Conservation (phyloP, 2,888 invertebrate species). For the Drosophila rubida region DNA sequence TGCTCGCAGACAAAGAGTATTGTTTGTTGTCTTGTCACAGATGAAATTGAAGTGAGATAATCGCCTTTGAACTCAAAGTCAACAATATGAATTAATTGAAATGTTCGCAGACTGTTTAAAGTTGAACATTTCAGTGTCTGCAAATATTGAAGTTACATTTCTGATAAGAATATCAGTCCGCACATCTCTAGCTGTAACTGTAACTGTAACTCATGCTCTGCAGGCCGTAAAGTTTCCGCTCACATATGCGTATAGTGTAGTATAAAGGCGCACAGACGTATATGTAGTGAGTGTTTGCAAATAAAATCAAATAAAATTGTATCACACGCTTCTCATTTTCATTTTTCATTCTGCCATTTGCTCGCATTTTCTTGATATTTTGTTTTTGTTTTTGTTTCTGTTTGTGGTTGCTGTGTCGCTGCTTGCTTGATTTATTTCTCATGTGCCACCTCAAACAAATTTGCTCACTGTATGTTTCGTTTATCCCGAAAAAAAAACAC, state of each 20-base stretch:
- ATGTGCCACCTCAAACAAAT: slow-evolving; percentile 59
- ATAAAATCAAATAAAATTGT: slow-evolving; percentile 34
- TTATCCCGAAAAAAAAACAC: slow-evolving; percentile 24
- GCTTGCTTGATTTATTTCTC: slow-evolving; percentile 39
- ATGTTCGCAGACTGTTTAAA: background rate
- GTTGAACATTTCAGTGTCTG: background rate
- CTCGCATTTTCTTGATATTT: slow-evolving; percentile 11
- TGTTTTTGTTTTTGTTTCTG: slow-evolving; percentile 14
- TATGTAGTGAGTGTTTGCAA: background rate
- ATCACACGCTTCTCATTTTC: slow-evolving; percentile 15
- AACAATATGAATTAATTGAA: background rate
- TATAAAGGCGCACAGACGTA: background rate
- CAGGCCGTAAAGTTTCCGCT: background rate
- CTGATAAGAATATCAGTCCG: background rate
- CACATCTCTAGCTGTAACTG: slow-evolving; percentile 6
- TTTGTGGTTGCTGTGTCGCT: slow-evolving; percentile 16
- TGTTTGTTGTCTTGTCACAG: background rate
- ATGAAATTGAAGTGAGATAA: background rate
- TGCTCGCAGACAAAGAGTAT: background rate
- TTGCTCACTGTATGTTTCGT: slow-evolving; percentile 38
- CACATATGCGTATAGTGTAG: background rate
- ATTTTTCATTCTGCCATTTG: background rate
- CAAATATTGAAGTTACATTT: background rate
- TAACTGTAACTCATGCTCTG: slow-evolving; percentile 18
- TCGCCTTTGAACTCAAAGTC: background rate